These are phyloP conservation scores for Thunnus albacares DNA, from an alignment of 2,797 vertebrate species.

Conservation along the genomic window DNA sequence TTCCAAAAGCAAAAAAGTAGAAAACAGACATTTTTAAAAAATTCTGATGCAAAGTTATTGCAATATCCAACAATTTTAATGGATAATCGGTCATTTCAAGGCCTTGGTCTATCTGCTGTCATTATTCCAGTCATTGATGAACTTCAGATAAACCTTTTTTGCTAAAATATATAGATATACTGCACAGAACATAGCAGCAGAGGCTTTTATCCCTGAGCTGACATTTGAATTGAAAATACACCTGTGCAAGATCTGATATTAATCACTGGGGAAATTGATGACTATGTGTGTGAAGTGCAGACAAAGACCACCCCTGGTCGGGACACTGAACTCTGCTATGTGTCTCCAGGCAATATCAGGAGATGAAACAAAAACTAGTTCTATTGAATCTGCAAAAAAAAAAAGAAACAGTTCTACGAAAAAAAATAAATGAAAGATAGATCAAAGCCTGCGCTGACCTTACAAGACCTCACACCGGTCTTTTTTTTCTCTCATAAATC, in stretches of 20 bases:
- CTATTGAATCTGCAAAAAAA: conserved; percentile 22
- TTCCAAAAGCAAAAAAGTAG: neutral
- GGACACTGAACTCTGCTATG: conserved; percentile 46
- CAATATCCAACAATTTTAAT: neutral
- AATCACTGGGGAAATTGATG: conserved; percentile 40
- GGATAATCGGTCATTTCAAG: neutral
- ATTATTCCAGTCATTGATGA: conserved; percentile 29
- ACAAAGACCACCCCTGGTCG: conserved; percentile 43
- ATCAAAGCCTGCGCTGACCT: conserved; percentile 60
- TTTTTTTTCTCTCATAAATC: conserved; percentile 19
- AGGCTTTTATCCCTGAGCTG: conserved; percentile 38
- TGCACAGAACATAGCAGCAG: conserved; percentile 25
- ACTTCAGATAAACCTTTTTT: conserved; percentile 20
- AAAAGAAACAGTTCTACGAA: conserved; percentile 21
- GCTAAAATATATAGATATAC: neutral
- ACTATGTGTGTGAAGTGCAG: conserved; percentile 35
- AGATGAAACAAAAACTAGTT: conserved; percentile 64
- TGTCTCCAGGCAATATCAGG: conserved; percentile 56
- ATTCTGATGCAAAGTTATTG: neutral
- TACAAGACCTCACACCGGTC: conserved; percentile 11
- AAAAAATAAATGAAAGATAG: conserved; percentile 27
- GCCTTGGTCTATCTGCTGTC: neutral
- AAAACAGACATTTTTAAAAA: neutral
- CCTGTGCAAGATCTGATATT: conserved; percentile 42
- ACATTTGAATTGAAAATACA: conserved; percentile 56